phyloP scores from a whole-genome alignment of 2,888 invertebrate genomes.

The Dryobota labecula region DNA sequence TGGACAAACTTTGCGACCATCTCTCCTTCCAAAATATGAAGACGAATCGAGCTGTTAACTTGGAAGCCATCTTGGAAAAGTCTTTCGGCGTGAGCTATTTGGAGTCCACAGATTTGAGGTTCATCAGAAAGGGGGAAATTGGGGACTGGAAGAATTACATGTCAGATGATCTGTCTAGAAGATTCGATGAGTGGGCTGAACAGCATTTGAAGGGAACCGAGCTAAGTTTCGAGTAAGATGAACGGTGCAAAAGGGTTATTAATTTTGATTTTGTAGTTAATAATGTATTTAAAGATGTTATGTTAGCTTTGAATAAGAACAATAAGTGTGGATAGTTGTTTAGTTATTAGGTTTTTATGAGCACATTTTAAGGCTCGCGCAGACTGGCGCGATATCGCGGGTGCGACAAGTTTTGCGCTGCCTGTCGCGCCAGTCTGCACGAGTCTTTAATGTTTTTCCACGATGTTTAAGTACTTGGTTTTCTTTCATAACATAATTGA shows the following conservation, averaged over 20 bases:
- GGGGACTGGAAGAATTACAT: slow-evolving; percentile 96
- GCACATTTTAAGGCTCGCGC: no score
- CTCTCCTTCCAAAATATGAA: slow-evolving; percentile 96
- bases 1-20: slow-evolving; percentile 93
- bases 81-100: slow-evolving; percentile 86
- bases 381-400: no score
- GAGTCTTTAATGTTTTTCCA: neutral
- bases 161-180: slow-evolving; percentile 92
- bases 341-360: neutral
- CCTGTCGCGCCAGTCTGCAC: no score
- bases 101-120: slow-evolving; percentile 89
- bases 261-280: slow-evolving; percentile 20
- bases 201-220: slow-evolving; percentile 91
- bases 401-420: no score
- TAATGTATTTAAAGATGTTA: slow-evolving; percentile 31
- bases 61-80: slow-evolving; percentile 91
- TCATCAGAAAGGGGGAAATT: slow-evolving; percentile 94
- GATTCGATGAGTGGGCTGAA: slow-evolving; percentile 94
- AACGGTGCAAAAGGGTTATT: neutral
- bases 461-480: neutral
- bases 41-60: slow-evolving; percentile 94
- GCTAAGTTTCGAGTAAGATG: slow-evolving; percentile 89
- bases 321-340: slow-evolving; percentile 9
- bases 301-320: slow-evolving; percentile 18
- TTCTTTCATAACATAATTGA: neutral